Conservation (phyloP, 2,113 vertebrate genomes). For the Chinchilla lanigera region DNA sequence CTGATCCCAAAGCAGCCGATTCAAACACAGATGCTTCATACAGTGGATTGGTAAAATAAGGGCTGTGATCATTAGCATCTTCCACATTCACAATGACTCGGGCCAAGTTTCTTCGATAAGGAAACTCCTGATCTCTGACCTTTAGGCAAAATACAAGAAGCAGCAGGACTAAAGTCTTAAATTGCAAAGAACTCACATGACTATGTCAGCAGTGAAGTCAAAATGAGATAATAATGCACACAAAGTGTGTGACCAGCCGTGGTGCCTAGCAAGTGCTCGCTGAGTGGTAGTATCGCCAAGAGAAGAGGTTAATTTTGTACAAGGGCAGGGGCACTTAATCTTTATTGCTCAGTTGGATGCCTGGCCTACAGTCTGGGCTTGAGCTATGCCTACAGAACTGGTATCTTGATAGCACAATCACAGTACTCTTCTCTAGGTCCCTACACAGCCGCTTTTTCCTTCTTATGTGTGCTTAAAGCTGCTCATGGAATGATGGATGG, state of each 20-base stretch:
- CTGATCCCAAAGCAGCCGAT: slow-evolving; percentile 97
- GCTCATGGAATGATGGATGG: neutral
- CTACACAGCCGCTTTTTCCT: neutral
- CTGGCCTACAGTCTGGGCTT: neutral
- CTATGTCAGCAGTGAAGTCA: slow-evolving; percentile 43
- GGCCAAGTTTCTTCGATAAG: slow-evolving; percentile 95
- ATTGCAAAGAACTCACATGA: neutral
- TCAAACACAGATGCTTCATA: slow-evolving; percentile 97
- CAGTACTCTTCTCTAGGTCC: neutral
- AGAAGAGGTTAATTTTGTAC: neutral
- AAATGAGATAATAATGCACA: neutral
- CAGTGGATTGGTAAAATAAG: slow-evolving; percentile 94
- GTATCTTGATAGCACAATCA: neutral
- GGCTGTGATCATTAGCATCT: slow-evolving; percentile 97
- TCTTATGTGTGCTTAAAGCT: neutral
- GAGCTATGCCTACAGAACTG: neutral
- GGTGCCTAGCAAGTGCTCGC: neutral
- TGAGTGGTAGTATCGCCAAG: neutral
- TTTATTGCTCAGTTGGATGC: neutral
- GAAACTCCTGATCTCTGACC: slow-evolving; percentile 99
- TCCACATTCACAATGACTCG: slow-evolving; percentile 95
- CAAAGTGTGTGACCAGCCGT: neutral
- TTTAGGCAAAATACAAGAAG: slow-evolving; percentile 80
- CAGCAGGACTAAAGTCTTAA: slow-evolving; percentile 21
- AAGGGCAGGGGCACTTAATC: neutral